phyloP scores from a whole-genome alignment of 2,797 vertebrate species.

The Dryobates pubescens region DNA sequence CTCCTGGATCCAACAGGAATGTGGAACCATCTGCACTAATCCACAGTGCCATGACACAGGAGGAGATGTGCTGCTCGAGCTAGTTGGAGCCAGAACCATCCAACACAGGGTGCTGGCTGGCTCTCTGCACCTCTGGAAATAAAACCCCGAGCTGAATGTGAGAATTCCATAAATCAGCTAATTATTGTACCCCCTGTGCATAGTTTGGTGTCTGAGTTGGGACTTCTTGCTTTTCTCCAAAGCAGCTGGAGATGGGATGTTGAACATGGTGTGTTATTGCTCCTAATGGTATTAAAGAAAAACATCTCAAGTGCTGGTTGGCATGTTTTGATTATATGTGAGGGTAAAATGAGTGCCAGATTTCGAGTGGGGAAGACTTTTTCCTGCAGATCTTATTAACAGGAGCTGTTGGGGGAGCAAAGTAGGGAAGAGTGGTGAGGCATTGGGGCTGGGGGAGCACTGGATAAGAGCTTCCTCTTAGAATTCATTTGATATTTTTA shows the following conservation, averaged over 20 bases:
- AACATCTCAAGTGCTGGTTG: conserved; percentile 53
- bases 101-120: background rate
- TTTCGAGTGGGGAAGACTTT: background rate
- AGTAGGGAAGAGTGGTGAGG: background rate
- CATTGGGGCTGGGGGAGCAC: rapidly evolving
- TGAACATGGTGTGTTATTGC: conserved; percentile 65
- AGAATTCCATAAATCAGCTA: conserved; percentile 34
- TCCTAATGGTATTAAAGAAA: conserved; percentile 65
- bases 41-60: rapidly evolving
- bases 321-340: conserved; percentile 52
- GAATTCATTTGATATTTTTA: conserved; percentile 36
- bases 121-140: background rate
- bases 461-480: background rate
- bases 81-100: background rate
- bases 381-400: conserved; percentile 31
- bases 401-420: background rate
- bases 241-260: conserved; percentile 68
- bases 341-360: conserved; percentile 60
- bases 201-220: conserved; percentile 31
- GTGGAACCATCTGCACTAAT: background rate
- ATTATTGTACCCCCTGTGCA: background rate
- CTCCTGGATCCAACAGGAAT: background rate
- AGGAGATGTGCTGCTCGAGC: background rate
- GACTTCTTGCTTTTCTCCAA: conserved; percentile 48
- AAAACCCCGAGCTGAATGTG: background rate